phyloP scores from a whole-genome alignment of 2,888 invertebrate genomes.

The Neuroscelio doddi region DNA sequence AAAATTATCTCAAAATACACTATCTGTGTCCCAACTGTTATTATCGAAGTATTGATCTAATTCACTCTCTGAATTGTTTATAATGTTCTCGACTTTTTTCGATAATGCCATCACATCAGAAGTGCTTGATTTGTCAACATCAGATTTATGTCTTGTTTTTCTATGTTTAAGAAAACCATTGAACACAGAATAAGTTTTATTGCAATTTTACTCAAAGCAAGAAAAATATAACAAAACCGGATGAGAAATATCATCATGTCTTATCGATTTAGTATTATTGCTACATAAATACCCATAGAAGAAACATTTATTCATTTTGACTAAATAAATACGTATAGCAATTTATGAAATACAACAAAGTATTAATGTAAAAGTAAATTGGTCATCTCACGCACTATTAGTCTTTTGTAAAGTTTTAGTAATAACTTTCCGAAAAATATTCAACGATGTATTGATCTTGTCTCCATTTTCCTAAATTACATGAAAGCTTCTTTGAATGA shows the following conservation, averaged over 20 bases:
- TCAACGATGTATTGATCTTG: not conserved
- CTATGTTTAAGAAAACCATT: constrained; percentile 5
- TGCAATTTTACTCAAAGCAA: not conserved
- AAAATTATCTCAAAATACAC: not conserved
- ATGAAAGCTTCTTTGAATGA: not conserved
- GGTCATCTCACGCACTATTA: not conserved
- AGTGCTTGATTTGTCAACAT: no score
- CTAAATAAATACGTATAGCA: not conserved
- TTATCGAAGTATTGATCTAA: not conserved
- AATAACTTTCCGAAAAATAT: not conserved
- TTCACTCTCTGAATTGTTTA: not conserved
- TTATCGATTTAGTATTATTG: not conserved
- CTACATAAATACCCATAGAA: not conserved
- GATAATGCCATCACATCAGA: no score
- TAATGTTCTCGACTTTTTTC: not conserved
- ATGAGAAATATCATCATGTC: constrained; percentile 1
- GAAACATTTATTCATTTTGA: constrained; percentile 2
- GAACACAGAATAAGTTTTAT: constrained; percentile 2
- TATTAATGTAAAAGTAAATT: not conserved
- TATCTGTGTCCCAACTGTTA: not conserved
- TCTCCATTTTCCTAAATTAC: not conserved
- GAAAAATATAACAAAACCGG: not conserved
- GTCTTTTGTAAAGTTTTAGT: not conserved
- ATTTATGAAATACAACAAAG: no score
- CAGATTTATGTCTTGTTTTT: not conserved